These are phyloP conservation scores for Pasiphila rectangulata DNA, from an alignment of 2,888 invertebrate genomes.

Conservation along the genomic window DNA sequence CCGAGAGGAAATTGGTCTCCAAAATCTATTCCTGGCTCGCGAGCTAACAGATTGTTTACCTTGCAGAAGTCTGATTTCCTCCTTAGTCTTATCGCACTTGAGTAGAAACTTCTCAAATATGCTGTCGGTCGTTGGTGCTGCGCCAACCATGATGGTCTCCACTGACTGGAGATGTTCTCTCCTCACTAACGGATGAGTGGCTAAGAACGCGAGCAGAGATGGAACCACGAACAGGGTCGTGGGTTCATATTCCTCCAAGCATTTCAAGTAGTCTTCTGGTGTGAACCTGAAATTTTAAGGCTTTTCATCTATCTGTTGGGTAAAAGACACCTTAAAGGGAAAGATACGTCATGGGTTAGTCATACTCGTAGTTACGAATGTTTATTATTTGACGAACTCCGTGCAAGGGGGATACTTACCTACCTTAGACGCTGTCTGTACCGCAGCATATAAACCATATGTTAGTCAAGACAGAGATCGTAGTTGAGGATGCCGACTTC, in stretches of 20 bases:
- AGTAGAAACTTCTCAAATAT: slow-evolving; percentile 82
- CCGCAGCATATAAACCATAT: no score
- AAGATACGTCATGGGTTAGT: no score
- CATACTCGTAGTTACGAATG: no score
- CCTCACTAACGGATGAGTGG: slow-evolving; percentile 85
- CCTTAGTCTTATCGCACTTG: slow-evolving; percentile 78
- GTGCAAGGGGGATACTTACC: no score
- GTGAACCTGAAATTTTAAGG: slow-evolving; percentile 77
- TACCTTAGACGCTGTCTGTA: no score
- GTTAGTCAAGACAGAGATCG: no score
- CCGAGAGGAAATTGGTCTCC: no score
- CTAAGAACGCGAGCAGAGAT: slow-evolving; percentile 87
- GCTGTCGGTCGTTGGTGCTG: slow-evolving; percentile 86
- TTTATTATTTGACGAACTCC: background rate
- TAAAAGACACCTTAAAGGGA: no score
- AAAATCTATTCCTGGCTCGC: background rate
- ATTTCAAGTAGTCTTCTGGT: slow-evolving; percentile 86
- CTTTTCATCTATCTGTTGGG: no score
- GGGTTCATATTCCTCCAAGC: slow-evolving; percentile 82
- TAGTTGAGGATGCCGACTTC: no score
- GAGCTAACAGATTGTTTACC: slow-evolving; percentile 41
- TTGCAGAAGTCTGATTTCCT: slow-evolving; percentile 70
- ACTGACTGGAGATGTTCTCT: slow-evolving; percentile 84
- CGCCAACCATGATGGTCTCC: slow-evolving; percentile 84
- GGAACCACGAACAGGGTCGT: slow-evolving; percentile 86